Evolutionary conservation across 1,140 invertebrate species (phyloP), one percentile per base, ranked within the genome.

Genomic region (Drosophila pectinifera): DNA sequence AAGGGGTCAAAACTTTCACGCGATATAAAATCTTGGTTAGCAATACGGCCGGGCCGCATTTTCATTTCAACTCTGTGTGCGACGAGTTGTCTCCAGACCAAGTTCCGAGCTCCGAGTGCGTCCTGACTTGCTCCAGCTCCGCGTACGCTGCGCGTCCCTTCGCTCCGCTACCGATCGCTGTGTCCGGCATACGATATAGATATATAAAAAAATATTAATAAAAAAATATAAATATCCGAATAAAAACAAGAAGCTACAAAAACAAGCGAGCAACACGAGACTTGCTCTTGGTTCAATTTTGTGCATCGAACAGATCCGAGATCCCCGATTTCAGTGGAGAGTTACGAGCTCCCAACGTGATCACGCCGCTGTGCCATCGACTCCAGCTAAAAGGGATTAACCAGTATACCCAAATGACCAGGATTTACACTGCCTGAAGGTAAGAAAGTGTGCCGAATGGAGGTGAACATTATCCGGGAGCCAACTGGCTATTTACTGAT

Each of bases 1-100:
- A 91, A 91, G 90, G 90, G 90, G 90, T 91, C 90, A 91, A 90
- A 91, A 91, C 90, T 91, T 91, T 91, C 90, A 91, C 90, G 90
- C 82, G 90, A 91, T 91, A 91, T 91, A 91, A 91, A 91, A 91
- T 91, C 90, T 80, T 91, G 90, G 78, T 88, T 90, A 91, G 56
- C 67, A 59, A 90, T 89, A 78, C 48, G 75, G 82, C 70, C 67
- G 54, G 64, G 86, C 81, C 90, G 90, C 90, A 91, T 91, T 91
- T 91, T 88, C 82, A 90, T 91, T 90, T 91, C 81, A 90, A 86
- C 78, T 61, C 74, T 83, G 73, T 74, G 73, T 72, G 75, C 82
- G 90, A 91, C 76, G 73, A 84, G 88, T 83, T 74, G 76, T 90
- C 73, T 73, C 36, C 41, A 55, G 53, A 38, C 36, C 36, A 38